Evolutionary conservation across 1,140 invertebrate species (phyloP), one percentile per base, ranked within the genome.

Genomic region (Eupristina koningsbergeri): DNA sequence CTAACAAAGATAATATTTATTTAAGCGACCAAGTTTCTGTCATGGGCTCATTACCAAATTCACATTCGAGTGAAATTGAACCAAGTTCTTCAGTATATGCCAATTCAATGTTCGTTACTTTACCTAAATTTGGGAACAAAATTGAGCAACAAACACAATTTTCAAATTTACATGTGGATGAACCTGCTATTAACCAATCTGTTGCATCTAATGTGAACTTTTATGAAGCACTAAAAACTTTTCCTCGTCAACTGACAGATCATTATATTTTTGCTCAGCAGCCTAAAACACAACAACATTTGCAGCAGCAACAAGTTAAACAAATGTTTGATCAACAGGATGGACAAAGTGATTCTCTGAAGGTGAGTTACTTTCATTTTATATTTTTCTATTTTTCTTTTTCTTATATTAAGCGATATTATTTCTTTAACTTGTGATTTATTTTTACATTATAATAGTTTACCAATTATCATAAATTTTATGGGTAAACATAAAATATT

Each of bases 201-300:
- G 87, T 92, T 3, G 84, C 94, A 26, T 93, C 93, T 29, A 91
- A 93, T 6, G 92, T 93, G 34, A 94, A 95, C 84, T 86, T 95
- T 3, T 94, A 94, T 85, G 91, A 93, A 41, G 87, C 94, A 5
- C 85, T 94, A 13, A 93, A 93, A 82, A 92, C 91, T 29, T 91
- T 92, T 75, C 92, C 93, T 0, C 89, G 93, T 39, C 93, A 94
- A 85, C 86, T 93, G 13, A 88, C 90, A 3, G 89, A 92, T 0
- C 92, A 92, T 45, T 93, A 92, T 87, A 74, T 81, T 9, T 75
- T 84, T 39, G 89, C 90, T 0, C 90, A 92, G 73, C 92, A 93
- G 71, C 90, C 91, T 0, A 92, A 93, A 83, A 84, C 92, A 41
- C 93, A 93, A 74, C 92, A 93, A 74, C 90, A 93, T 64, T 83